Evolutionary conservation across 2,888 invertebrate species (phyloP).

Genomic region (Ophioninae sp.): DNA sequence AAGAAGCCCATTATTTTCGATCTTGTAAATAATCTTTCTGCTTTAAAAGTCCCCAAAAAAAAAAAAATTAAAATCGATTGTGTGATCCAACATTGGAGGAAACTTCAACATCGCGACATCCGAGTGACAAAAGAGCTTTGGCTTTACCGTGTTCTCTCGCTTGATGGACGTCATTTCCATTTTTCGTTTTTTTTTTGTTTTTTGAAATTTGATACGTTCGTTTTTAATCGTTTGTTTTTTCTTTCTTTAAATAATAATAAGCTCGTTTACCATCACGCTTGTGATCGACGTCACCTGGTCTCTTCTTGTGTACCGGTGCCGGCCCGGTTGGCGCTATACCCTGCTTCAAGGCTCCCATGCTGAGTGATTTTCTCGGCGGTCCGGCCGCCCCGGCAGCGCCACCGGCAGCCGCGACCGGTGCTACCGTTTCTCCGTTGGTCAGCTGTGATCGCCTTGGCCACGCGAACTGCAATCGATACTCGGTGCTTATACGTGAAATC

Average conservation of each 20-base stretch:
- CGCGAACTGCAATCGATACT: conserved; percentile 94
- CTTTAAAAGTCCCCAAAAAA: too few species aligned
- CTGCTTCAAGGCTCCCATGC: conserved; percentile 91
- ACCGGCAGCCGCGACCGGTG: conserved; percentile 81
- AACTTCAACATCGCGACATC: background rate
- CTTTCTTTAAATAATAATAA: conserved; percentile 30
- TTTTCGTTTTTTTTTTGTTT: background rate
- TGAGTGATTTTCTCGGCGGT: conserved; percentile 91
- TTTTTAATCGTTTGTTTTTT: background rate
- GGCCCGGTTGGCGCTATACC: conserved; percentile 80
- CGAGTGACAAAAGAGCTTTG: background rate
- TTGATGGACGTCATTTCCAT: background rate
- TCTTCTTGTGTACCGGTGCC: conserved; percentile 86
- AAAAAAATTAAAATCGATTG: background rate
- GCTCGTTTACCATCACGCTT: conserved; percentile 80
- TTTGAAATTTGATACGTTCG: background rate
- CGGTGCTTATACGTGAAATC: conserved; percentile 90
- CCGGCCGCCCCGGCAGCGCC: conserved; percentile 80
- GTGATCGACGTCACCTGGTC: conserved; percentile 85
- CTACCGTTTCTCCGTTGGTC: conserved; percentile 82
- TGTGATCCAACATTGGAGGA: background rate
- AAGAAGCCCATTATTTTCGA: too few species aligned
- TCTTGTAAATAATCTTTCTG: too few species aligned
- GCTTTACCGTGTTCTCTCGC: background rate
- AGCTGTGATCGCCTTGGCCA: conserved; percentile 88